Conservation (phyloP, 2,888 invertebrate genomes). For the Hedychridium roseum region DNA sequence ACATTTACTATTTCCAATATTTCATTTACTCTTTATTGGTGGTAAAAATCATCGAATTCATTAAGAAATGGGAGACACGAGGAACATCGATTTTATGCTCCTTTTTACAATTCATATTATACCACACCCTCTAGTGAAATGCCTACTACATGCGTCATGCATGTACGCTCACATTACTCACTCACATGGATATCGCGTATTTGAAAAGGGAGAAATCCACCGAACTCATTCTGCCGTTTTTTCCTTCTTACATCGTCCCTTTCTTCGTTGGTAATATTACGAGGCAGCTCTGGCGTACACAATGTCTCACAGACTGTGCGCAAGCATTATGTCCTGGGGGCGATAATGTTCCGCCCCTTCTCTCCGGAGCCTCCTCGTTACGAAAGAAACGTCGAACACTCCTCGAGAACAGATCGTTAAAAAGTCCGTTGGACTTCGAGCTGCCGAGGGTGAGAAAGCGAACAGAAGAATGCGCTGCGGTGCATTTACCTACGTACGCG, state of each 20-base stretch:
- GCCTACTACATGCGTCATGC: too few relatives aligned
- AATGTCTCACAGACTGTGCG: conserved; percentile 32
- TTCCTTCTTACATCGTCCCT: conserved; percentile 9
- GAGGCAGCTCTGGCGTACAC: conserved; percentile 17
- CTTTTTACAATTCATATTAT: too few relatives aligned
- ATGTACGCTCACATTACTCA: too few relatives aligned
- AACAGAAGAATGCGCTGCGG: conserved; percentile 25
- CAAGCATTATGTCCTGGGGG: conserved; percentile 21
- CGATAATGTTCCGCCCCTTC: conserved; percentile 20
- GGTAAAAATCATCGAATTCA: too few relatives aligned
- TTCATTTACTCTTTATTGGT: too few relatives aligned
- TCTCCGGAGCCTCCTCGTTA: conserved; percentile 14
- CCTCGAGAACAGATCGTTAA: conserved; percentile 27
- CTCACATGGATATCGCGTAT: too few relatives aligned
- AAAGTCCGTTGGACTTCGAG: conserved; percentile 30
- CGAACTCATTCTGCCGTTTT: conserved; percentile 8
- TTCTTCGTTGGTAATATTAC: conserved; percentile 24
- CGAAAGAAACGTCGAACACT: conserved; percentile 19
- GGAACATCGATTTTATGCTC: too few relatives aligned
- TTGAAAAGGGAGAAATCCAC: conserved; percentile 14
- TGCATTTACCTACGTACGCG: conserved; percentile 27
- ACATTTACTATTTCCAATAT: too few relatives aligned
- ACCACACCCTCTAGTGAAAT: too few relatives aligned
- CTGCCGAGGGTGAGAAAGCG: conserved; percentile 12
- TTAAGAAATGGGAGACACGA: too few relatives aligned